Conservation (phyloP, 2,113 vertebrate genomes). For the Tragelaphus strepsiceros region DNA sequence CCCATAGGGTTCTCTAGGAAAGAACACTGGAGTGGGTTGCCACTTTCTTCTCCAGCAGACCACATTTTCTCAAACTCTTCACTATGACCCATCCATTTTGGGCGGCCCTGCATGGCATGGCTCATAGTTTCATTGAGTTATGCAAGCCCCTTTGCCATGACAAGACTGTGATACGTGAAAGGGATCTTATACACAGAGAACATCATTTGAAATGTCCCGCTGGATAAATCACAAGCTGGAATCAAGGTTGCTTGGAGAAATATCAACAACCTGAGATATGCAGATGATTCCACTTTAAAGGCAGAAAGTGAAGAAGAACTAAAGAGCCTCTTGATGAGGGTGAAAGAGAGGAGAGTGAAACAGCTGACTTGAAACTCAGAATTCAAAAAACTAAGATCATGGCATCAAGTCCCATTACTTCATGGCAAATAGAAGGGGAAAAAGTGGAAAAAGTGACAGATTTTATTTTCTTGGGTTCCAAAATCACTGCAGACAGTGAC, state of each 20-base stretch:
- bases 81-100: not conserved
- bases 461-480: not conserved
- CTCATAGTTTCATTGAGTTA: not conserved
- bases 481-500: not conserved
- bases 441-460: not conserved
- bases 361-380: not conserved
- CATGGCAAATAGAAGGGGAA: not conserved
- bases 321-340: not conserved
- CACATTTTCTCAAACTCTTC: not conserved
- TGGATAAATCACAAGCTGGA: not conserved
- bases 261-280: not conserved
- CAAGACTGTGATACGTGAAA: not conserved
- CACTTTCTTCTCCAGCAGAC: not conserved
- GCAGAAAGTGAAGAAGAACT: not conserved
- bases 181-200: not conserved
- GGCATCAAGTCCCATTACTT: not conserved
- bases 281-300: not conserved
- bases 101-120: rapidly evolving
- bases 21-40: not conserved
- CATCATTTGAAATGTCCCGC: not conserved
- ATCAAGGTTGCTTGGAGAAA: not conserved
- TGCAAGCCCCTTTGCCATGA: not conserved
- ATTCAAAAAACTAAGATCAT: not conserved
- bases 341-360: not conserved
- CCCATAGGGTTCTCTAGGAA: not conserved